These are phyloP conservation scores for Embidobia sp. DNA, from an alignment of 2,888 invertebrate genomes.

Conservation along the genomic window DNA sequence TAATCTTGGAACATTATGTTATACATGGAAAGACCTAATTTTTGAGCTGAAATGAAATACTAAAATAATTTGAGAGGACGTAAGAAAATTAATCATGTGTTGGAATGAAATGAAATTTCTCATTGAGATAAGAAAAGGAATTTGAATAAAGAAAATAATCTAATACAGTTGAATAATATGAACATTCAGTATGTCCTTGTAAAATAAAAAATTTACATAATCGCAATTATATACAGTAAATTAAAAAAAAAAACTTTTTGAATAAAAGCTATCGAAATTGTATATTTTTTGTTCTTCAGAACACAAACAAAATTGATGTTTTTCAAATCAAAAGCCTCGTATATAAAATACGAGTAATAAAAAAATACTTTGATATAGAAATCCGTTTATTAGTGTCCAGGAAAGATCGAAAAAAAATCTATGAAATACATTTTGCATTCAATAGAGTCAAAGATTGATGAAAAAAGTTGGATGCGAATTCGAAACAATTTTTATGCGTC, in stretches of 20 bases:
- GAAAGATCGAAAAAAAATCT: slow-evolving; percentile 15
- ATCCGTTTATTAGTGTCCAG: slow-evolving; percentile 12
- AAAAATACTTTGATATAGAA: slow-evolving; percentile 1
- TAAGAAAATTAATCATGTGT: not conserved
- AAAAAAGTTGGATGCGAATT: not conserved
- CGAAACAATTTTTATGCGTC: not conserved
- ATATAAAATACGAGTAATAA: slow-evolving; percentile 1
- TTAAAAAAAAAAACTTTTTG: too few relatives aligned
- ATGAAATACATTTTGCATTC: slow-evolving; percentile 20
- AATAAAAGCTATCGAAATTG: too few relatives aligned
- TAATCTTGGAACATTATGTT: slow-evolving; percentile 18
- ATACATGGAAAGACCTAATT: slow-evolving; percentile 29
- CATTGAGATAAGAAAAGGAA: too few relatives aligned
- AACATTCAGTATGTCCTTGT: too few relatives aligned
- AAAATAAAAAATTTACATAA: too few relatives aligned
- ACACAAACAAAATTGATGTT: not conserved
- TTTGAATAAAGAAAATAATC: too few relatives aligned
- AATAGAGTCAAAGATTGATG: slow-evolving; percentile 1
- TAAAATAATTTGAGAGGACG: slow-evolving; percentile 10
- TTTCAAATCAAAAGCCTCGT: not conserved
- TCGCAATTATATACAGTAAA: too few relatives aligned
- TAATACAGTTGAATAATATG: too few relatives aligned
- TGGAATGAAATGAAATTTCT: not conserved
- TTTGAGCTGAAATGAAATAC: too few relatives aligned
- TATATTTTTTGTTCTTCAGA: too few relatives aligned